Evolutionary conservation across 2,888 invertebrate species (phyloP).

Genomic region (Spisula subtruncata): DNA sequence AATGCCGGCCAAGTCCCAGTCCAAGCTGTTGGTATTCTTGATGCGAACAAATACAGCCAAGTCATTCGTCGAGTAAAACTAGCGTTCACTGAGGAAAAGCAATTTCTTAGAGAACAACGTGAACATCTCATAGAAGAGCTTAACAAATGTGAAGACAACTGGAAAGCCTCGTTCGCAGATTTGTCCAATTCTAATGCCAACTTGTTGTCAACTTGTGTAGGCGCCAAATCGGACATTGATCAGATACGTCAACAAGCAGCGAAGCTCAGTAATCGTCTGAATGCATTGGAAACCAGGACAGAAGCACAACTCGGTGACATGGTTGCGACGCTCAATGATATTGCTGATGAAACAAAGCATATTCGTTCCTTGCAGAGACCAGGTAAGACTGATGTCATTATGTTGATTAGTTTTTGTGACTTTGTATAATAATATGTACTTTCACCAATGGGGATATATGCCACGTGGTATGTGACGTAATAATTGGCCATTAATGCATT

Average conservation of each 20-base stretch:
- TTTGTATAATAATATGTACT: no score
- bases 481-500: no score
- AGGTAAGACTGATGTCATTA: background rate
- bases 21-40: background rate
- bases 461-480: no score
- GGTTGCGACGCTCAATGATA: background rate
- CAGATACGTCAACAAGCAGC: background rate
- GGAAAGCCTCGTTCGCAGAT: background rate
- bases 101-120: background rate
- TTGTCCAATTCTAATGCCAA: background rate
- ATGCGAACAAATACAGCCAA: background rate
- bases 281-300: background rate
- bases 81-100: conserved; percentile 4
- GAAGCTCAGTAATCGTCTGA: background rate
- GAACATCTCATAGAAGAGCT: background rate
- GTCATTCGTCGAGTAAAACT: background rate
- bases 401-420: background rate
- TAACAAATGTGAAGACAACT: background rate
- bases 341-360: background rate
- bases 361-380: background rate
- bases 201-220: background rate
- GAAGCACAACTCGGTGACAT: background rate
- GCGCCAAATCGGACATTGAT: background rate
- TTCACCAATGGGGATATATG: no score
- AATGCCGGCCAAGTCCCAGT: no score